Evolutionary conservation across 1,140 invertebrate species (phyloP), one percentile per base, ranked within the genome.

Genomic region (Euborellia annulipes): DNA sequence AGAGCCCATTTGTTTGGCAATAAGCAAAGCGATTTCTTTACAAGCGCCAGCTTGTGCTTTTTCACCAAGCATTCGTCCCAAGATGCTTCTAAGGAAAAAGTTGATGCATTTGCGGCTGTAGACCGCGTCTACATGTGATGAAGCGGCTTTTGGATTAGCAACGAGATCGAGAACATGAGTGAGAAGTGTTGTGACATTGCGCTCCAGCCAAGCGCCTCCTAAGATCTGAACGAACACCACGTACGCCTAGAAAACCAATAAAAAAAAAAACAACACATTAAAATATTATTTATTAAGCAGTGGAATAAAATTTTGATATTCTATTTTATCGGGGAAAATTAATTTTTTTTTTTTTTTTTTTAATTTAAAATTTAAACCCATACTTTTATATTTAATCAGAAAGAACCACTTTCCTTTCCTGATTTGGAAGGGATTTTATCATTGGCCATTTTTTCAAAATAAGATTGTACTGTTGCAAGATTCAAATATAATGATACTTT

Each of bases 81-180:
- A 71, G 2, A 90, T 81, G 46, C 86, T 82, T 30, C 89, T 73
- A 36, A 98, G 68, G 55, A 98, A 93, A 60, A 95, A 98, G 58
- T 85, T 88, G 37, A 98, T 85, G 62, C 95, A 98, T 65, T 96
- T 95, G 50, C 95, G 71, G 1, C 92, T 95, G 64, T 96, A 96
- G 3, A 98, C 91, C 22, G 91, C 91, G 65, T 98, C 95, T 4
- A 97, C 87, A 60, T 98, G 93, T 0, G 89, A 89, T 9, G 84
- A 85, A 0, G 89, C 86, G 11, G 89, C 86, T 66, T 91, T 93
- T 1, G 90, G 89, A 69, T 88, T 89, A 0, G 87, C 83, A 0
- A 93, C 90, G 46, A 98, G 63, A 54, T 96, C 91, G 23, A 98
- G 62, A 3, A 97, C 74, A 62, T 98, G 94, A 13, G 74, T 76